phyloP scores from a whole-genome alignment of 2,113 vertebrate genomes.

The Saccopteryx bilineata region DNA sequence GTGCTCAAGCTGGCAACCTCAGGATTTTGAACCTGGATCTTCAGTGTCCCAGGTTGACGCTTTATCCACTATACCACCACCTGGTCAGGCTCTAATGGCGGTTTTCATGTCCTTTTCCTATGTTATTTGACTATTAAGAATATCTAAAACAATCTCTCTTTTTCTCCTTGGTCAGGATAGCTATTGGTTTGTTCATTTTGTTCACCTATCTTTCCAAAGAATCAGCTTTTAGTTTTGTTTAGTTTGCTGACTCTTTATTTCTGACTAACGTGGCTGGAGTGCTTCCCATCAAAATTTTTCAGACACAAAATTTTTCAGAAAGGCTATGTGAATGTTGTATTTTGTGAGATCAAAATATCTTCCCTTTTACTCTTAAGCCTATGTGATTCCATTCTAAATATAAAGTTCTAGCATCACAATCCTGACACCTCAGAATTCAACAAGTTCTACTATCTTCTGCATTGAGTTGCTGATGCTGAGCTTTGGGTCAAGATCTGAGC shows the following conservation, averaged over 20 bases:
- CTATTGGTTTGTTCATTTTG: conserved; percentile 21
- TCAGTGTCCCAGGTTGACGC: too few species aligned
- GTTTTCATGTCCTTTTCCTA: conserved; percentile 37
- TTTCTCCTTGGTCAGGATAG: neutral
- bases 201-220: conserved; percentile 39
- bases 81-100: too few species aligned
- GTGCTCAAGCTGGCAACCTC: too few species aligned
- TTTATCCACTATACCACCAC: too few species aligned
- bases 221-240: conserved; percentile 21
- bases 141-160: conserved; percentile 7
- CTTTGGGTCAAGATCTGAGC: too few species aligned
- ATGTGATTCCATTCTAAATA: neutral
- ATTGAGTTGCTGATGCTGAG: neutral
- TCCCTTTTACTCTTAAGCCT: neutral
- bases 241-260: conserved; percentile 45
- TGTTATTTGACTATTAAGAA: neutral
- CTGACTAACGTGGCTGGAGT: neutral
- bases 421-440: conserved; percentile 14
- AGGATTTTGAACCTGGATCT: too few species aligned
- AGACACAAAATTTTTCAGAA: conserved; percentile 43
- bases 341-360: neutral
- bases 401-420: conserved; percentile 30
- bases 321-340: neutral
- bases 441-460: neutral
- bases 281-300: neutral